Evolutionary conservation across 1,140 invertebrate genomes (phyloP), one percentile per base, ranked within the genome.

Genomic region (Drosophila carrolli): DNA sequence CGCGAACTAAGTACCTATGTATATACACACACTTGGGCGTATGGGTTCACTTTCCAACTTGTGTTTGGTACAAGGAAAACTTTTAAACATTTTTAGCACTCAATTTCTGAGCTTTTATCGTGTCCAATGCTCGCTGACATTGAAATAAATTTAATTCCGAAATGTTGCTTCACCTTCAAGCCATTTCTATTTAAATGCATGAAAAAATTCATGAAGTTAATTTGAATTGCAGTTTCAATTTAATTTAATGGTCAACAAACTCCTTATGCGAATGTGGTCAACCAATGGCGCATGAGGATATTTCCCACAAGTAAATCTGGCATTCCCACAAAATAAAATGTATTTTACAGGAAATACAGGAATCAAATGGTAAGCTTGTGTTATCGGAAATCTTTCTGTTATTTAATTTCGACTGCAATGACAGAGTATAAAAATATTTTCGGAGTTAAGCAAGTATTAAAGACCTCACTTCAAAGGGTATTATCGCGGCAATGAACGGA

Each of bases 11-110:
- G 55, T 43, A 38, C 51, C 66, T 51, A 61, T 38, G 29, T 76
- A 40, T 19, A 38, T 41, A 29, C 35, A 10, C 47, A 37, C 44
- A 13, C 46, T 13, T 53, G 27, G 19, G 23, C 35, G 40, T 46
- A n/a, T 47, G 43, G 55, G 58, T 16, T 65, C 58, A 78, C 62
- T 86, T 86, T 65, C 59, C 63, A 81, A 86, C 78, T 85, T 81
- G 62, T 57, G 75, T 59, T 80, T 56, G 55, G 59, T 70, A 74
- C 70, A 78, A 46, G 43, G 47, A 56, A 83, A 85, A 85, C 72
- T 84, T 85, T 70, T 56, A 56, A 50, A 53, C 63, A 71, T 66
- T 84, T 78, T 74, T 40, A 73, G 63, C 77, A 86, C 78, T 67
- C 60, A 58, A 74, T 85, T 85, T 68, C 63, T 66, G 63, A 43